phyloP scores from a whole-genome alignment of 2,888 invertebrate species.

The Erannis defoliaria region DNA sequence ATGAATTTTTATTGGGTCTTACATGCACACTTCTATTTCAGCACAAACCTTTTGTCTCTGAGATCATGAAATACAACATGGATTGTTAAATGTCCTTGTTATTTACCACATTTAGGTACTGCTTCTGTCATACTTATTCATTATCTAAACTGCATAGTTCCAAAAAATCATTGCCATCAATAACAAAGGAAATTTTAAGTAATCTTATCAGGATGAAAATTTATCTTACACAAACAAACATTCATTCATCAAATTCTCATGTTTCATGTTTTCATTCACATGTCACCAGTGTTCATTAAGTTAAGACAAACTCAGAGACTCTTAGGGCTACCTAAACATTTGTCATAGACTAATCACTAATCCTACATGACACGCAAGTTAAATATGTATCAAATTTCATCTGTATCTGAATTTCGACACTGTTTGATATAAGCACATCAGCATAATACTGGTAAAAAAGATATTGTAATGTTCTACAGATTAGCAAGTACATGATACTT shows the following conservation, averaged over 20 bases:
- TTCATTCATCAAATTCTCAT: not conserved
- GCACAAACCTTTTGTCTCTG: conserved; percentile 1
- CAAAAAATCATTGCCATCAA: not conserved
- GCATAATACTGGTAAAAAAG: no score
- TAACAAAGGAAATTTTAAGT: not conserved
- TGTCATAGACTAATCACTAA: not conserved
- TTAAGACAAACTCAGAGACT: not conserved
- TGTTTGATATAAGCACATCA: no score
- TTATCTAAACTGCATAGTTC: no score
- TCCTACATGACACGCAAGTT: not conserved
- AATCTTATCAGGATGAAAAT: conserved; percentile 9
- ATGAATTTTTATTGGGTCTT: not conserved
- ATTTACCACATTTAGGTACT: not conserved
- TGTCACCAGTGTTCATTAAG: not conserved
- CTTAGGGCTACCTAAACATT: not conserved
- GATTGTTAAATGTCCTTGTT: not conserved
- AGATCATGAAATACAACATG: not conserved
- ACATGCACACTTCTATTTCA: not conserved
- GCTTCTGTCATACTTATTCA: no score
- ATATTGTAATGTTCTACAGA: no score
- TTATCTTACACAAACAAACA: conserved; percentile 5
- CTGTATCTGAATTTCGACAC: no score
- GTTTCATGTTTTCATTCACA: not conserved
- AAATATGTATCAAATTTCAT: no score
- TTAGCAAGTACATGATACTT: no score